Percentiles rank a stretch among this genome's conserved stretches.
These are phyloP conservation scores for Troides aeacus DNA, from an alignment of 2,888 invertebrate genomes.

Conservation along the genomic window DNA sequence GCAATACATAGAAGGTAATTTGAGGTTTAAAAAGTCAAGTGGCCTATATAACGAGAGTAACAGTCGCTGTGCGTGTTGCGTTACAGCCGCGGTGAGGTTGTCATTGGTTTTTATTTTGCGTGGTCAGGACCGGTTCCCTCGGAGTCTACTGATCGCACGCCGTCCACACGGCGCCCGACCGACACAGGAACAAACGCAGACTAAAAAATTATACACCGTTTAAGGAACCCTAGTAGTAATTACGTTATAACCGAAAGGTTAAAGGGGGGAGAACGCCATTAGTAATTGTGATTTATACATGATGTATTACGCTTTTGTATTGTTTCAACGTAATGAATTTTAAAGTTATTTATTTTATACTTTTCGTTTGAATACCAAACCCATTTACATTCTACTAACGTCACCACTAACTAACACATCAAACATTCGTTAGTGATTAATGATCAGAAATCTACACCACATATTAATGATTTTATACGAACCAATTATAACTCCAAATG, in stretches of 20 bases:
- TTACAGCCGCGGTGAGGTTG: constrained; percentile 7
- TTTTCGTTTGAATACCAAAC: background rate
- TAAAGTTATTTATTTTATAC: background rate
- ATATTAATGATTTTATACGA: background rate
- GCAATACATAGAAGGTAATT: background rate
- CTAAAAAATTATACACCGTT: background rate
- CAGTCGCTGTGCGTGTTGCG: constrained; percentile 3
- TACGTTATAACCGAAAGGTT: background rate
- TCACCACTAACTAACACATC: background rate
- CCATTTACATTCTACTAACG: background rate
- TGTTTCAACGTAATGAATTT: background rate
- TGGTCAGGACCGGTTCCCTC: constrained; percentile 16
- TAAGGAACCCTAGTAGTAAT: background rate
- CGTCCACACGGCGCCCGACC: constrained; percentile 12
- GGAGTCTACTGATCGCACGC: constrained; percentile 1
- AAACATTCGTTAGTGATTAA: background rate
- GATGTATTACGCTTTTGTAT: background rate
- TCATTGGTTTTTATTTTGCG: constrained; percentile 13
- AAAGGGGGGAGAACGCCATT: background rate
- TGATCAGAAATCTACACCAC: background rate
- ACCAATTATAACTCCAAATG: too few relatives aligned
- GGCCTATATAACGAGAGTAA: constrained; percentile 14
- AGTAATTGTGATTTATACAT: background rate
- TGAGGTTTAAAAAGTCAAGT: constrained; percentile 14
- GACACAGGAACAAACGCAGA: constrained; percentile 8